Evolutionary conservation across 1,140 invertebrate species (phyloP).

Genomic region (Dendroctonus valens): DNA sequence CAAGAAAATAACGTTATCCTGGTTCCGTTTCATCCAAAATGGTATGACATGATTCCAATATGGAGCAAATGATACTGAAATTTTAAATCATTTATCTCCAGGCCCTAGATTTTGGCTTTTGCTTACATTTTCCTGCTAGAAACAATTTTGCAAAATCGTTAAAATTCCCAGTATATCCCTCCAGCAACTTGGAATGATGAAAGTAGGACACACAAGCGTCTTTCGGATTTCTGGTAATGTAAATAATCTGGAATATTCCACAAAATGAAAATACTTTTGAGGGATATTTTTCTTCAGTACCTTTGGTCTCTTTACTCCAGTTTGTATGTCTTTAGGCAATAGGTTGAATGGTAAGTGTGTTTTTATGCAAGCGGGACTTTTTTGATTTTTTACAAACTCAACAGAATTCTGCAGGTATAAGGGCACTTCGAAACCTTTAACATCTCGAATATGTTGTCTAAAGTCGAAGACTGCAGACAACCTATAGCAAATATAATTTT

Average conservation of each 20-base stretch:
- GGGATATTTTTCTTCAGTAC: constrained; percentile 27
- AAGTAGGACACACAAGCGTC: constrained; percentile 78
- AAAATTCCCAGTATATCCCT: constrained; percentile 62
- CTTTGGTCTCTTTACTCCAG: constrained; percentile 53
- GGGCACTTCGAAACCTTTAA: constrained; percentile 43
- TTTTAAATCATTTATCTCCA: constrained; percentile 1
- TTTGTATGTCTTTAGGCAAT: constrained; percentile 60
- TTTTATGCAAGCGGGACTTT: constrained; percentile 63
- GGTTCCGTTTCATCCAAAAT: constrained; percentile 58
- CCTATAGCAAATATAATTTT: constrained; percentile 40
- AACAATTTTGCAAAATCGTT: constrained; percentile 65
- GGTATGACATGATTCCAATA: constrained; percentile 61
- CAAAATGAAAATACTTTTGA: background rate
- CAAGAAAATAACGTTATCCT: constrained; percentile 60
- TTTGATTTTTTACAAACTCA: constrained; percentile 34
- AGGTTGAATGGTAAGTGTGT: constrained; percentile 69
- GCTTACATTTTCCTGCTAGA: constrained; percentile 56
- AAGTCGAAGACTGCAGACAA: constrained; percentile 48
- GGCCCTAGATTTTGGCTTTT: constrained; percentile 42
- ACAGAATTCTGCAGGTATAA: constrained; percentile 40
- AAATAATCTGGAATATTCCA: constrained; percentile 64
- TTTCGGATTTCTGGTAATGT: constrained; percentile 77
- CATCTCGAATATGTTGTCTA: constrained; percentile 39
- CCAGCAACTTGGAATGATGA: constrained; percentile 64
- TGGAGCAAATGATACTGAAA: constrained; percentile 57